phyloP scores from a whole-genome alignment of 2,113 vertebrate genomes.

The Brachionichthys hirsutus region DNA sequence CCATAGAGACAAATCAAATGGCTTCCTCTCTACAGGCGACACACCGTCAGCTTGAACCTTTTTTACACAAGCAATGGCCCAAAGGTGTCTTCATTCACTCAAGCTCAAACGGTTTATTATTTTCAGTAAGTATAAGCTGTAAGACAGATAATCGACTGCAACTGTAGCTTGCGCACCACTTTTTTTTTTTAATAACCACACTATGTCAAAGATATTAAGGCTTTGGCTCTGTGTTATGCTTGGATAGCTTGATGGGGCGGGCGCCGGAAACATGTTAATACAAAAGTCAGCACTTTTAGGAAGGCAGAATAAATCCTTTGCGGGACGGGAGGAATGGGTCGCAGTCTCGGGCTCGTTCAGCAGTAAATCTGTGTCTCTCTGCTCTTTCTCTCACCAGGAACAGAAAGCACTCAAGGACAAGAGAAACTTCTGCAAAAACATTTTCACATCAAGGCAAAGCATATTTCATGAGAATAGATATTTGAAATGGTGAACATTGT shows the following conservation, averaged over 20 bases:
- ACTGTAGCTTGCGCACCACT: constrained; percentile 23
- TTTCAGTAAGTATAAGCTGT: constrained; percentile 5
- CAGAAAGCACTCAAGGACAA: constrained; percentile 19
- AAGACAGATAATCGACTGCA: constrained; percentile 12
- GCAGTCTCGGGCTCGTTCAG: constrained; percentile 39
- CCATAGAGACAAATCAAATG: constrained; percentile 51
- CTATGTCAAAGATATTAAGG: constrained; percentile 53
- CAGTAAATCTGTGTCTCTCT: constrained; percentile 56
- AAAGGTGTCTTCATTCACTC: background rate
- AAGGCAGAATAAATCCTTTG: constrained; percentile 49
- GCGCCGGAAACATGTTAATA: constrained; percentile 45
- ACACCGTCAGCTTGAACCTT: constrained; percentile 10
- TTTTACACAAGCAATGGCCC: background rate
- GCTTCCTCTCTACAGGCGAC: constrained; percentile 45
- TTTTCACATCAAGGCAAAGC: constrained; percentile 26
- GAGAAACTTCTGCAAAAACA: constrained; percentile 29
- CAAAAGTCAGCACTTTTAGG: constrained; percentile 61
- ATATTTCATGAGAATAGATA: constrained; percentile 16
- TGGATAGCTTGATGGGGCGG: constrained; percentile 45
- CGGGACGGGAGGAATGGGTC: constrained; percentile 46
- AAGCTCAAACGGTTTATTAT: constrained; percentile 13
- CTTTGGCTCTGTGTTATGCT: constrained; percentile 36
- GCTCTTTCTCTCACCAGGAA: constrained; percentile 56
- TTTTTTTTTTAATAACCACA: constrained; percentile 28
- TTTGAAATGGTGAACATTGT: constrained; percentile 10